Percentiles rank a stretch among this genome's conserved stretches.
phyloP scores from a whole-genome alignment of 2,797 vertebrate species.

The Tolypeutes matacus region DNA sequence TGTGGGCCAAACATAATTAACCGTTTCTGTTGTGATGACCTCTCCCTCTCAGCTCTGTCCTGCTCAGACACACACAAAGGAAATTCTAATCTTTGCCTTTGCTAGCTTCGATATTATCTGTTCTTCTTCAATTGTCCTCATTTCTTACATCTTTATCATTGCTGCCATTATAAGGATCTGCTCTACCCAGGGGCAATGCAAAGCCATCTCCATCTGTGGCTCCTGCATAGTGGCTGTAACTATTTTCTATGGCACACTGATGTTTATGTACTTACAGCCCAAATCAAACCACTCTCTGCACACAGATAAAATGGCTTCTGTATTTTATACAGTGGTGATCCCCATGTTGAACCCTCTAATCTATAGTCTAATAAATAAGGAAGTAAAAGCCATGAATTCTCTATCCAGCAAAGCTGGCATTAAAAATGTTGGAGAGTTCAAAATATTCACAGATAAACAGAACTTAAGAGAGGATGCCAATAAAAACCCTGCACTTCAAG shows the following conservation, averaged over 20 bases:
- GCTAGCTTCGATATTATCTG: constrained; percentile 79
- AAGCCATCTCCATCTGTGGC: constrained; percentile 78
- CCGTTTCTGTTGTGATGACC: constrained; percentile 77
- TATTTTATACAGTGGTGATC: too few relatives aligned
- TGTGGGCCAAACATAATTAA: constrained; percentile 62
- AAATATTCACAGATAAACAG: too few relatives aligned
- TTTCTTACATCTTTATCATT: constrained; percentile 79
- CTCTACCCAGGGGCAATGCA: constrained; percentile 44
- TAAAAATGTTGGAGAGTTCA: too few relatives aligned
- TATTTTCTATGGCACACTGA: constrained; percentile 77
- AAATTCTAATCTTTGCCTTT: constrained; percentile 75
- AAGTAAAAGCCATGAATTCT: too few relatives aligned
- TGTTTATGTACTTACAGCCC: constrained; percentile 81
- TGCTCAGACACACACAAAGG: constrained; percentile 78
- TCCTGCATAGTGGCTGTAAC: constrained; percentile 71
- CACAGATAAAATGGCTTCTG: constrained; percentile 80
- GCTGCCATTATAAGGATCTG: constrained; percentile 53
- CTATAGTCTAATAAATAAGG: too few relatives aligned
- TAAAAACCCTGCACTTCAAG: too few relatives aligned
- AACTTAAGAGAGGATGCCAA: too few relatives aligned
- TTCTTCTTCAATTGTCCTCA: constrained; percentile 76
- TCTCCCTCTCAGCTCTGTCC: constrained; percentile 72
- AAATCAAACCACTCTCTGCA: constrained; percentile 78
- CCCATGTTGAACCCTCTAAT: too few relatives aligned
- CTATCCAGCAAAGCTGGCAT: too few relatives aligned